Base-by-base conservation (phyloP, 2,797 vertebrate species). In the Strix occidentalis region DNA sequence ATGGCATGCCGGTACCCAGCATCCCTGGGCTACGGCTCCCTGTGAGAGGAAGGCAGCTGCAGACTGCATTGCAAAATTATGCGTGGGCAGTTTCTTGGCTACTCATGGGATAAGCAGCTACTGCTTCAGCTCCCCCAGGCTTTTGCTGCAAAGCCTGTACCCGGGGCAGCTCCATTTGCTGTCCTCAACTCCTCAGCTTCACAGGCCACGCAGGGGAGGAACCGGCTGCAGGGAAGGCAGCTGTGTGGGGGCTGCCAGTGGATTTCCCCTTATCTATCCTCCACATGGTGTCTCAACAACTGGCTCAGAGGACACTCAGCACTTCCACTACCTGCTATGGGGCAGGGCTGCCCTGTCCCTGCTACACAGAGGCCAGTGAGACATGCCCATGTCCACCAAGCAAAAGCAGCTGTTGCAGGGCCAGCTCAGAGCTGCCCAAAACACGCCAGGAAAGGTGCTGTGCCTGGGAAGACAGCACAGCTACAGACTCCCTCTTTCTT, bases 51-150 rank as follows among this genome's bases (percentile, higher is more conserved):
- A 89, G 84, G 92, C 86, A 94, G 94, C 93, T 96, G 80, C 80
- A 72, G 83, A 89, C 75, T 92, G 71, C 84, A 68, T 89, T 92
- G 90, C 95, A 95, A 95, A 93, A 92, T 64, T 10, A 20, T 60
- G 92, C 3, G 61, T 96, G 78, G 89, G 93, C 87, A 95, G 94
- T 57, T 92, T 85, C 87, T 95, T 94, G 92, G 94, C 88, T 90
- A 53, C 88, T 95, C 86, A 53, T 37, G 75, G 90, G 81, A 95
- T 83, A 90, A 89, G 78, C 84, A 95, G 90, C 91, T 94, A 94
- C 94, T 81, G 91, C 94, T 93, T 88, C 79, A 87, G 72, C 75
- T 95, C 84, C 78, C 80, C 16, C 56, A 70, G 77, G 78, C 85
- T 90, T 86, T 72, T 4, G 23, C 83, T 85, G 88, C 92, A 93